phyloP scores from a whole-genome alignment of 1,140 invertebrate species.

The Cephus cinctus region DNA sequence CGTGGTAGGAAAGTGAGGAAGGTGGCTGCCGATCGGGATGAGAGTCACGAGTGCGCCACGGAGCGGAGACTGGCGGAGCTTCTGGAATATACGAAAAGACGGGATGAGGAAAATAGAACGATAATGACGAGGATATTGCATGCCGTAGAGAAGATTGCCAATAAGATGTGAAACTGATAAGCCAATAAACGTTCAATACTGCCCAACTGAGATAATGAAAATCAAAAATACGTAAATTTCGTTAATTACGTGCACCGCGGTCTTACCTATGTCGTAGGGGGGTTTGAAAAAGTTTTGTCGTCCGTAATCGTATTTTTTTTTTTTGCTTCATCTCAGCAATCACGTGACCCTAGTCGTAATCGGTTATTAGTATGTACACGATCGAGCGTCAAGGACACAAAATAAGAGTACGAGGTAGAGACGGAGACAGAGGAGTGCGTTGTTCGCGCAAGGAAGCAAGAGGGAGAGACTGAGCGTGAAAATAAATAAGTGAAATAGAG shows the following conservation, averaged over 20 bases:
- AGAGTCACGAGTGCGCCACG: slow-evolving; percentile 11
- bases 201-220: too few relatives aligned
- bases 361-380: too few relatives aligned
- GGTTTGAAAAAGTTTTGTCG: background rate
- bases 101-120: slow-evolving; percentile 34
- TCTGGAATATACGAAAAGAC: slow-evolving; percentile 30
- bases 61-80: slow-evolving; percentile 28
- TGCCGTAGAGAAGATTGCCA: slow-evolving; percentile 33
- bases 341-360: too few relatives aligned
- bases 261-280: background rate
- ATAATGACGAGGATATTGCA: slow-evolving; percentile 33
- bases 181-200: too few relatives aligned
- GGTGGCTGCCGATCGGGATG: slow-evolving; percentile 1
- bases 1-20: slow-evolving; percentile 13
- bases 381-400: too few relatives aligned
- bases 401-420: background rate
- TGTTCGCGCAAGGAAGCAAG: background rate
- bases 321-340: too few relatives aligned
- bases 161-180: slow-evolving; percentile 20
- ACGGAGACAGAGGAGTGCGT: background rate
- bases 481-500: background rate
- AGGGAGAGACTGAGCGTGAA: background rate
- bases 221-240: background rate
- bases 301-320: background rate
- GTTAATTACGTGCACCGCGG: background rate